Evolutionary conservation across 1,140 invertebrate genomes (phyloP).

Genomic region (Pararge aegeria): DNA sequence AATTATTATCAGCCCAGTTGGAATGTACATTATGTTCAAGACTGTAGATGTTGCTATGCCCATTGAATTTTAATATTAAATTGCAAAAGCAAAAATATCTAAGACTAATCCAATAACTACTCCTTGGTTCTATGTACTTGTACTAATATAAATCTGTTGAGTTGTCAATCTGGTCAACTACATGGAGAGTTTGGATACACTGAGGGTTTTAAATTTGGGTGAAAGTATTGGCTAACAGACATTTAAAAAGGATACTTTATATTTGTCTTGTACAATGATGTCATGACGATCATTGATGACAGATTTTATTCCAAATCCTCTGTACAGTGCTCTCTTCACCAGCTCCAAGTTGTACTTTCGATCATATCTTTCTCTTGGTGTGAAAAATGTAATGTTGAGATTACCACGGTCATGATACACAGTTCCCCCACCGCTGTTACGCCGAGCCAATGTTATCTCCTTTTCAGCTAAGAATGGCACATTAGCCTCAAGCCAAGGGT

Average conservation of each 20-base stretch:
- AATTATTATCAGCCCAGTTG: too few species aligned
- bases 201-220: too few species aligned
- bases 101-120: too few species aligned
- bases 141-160: too few species aligned
- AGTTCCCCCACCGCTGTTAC: constrained; percentile 97
- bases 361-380: constrained; percentile 88
- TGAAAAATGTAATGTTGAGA: constrained; percentile 95
- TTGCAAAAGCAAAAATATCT: too few species aligned
- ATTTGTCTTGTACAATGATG: constrained; percentile 88
- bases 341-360: constrained; percentile 92
- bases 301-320: constrained; percentile 88
- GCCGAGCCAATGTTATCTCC: constrained; percentile 87
- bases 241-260: constrained; percentile 85
- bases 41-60: too few species aligned
- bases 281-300: constrained; percentile 90
- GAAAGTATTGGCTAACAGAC: background rate
- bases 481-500: constrained; percentile 96
- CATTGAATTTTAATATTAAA: too few species aligned
- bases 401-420: constrained; percentile 98
- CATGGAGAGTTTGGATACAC: too few species aligned
- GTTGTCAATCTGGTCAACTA: too few species aligned
- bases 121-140: too few species aligned
- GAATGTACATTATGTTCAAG: too few species aligned
- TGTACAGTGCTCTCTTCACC: constrained; percentile 88
- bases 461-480: constrained; percentile 81